These are phyloP conservation scores for Pseudochirops corinnae DNA, from an alignment of 2,797 vertebrate species.

Conservation along the genomic window DNA sequence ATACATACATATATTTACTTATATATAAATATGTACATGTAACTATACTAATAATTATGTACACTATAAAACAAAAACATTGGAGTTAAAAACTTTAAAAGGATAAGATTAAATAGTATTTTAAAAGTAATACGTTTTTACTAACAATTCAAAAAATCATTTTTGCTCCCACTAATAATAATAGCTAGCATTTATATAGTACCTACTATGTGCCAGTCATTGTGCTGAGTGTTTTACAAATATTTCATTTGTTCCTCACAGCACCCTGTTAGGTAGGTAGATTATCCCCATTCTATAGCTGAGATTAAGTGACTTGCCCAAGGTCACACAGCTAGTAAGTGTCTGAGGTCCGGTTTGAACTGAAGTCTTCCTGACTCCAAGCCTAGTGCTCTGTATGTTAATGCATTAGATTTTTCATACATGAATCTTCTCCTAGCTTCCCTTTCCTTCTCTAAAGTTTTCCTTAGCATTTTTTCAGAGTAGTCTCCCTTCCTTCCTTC, in stretches of 20 bases:
- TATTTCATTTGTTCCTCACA: background rate
- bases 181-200: background rate
- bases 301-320: background rate
- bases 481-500: background rate
- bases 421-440: background rate
- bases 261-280: background rate
- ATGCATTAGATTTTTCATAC: background rate
- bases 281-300: background rate
- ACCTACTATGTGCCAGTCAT: background rate
- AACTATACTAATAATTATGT: background rate
- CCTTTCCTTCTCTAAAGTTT: background rate
- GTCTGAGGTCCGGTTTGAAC: background rate
- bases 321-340: background rate
- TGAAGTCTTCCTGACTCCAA: background rate
- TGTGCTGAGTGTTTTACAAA: background rate
- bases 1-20: background rate
- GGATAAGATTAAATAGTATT: background rate
- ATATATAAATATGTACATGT: background rate
- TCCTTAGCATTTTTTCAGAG: background rate
- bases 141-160: background rate
- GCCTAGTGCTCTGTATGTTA: background rate
- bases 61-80: background rate
- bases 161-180: background rate
- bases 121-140: background rate
- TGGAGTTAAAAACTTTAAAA: background rate